Evolutionary conservation across 2,888 invertebrate genomes (phyloP), one percentile per base, ranked within the genome.

Genomic region (Caenorhabditis doughertyi): DNA sequence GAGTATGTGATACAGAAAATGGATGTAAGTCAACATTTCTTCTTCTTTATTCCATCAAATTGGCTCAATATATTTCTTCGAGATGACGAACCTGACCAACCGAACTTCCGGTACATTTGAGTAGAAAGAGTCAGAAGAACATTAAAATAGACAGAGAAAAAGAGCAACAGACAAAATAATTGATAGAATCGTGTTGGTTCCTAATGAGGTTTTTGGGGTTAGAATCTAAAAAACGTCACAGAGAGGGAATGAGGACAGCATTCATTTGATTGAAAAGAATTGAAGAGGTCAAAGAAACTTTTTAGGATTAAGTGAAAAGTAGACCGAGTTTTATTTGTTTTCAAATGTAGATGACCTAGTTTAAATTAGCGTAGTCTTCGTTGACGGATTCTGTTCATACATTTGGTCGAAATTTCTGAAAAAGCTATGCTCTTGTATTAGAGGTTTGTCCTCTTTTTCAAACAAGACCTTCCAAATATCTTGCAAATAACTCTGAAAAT

Each of bases 1-100:
- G 85, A 53, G 84, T 83, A n/a, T 88, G 88, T 60, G 85, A 88
- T 47, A 85, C 84, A 27, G 85, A 87, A 18, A 77, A 67, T 13
- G 88, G 88, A 68, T 84, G 88, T 87, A 49, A 84, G 86, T 87
- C 51, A 51, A 51, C 25, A 25, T 51, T 39, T 42, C 18, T 27
- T 16, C 29, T 16, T 47, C 8, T 49, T 64, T 64, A n/a, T n/a
- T 42, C 67, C 18, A 49, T 18, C n/a, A 27, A 49, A 74, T 74
- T 74, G 67, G 65, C 67, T 74, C 56, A 74, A 74, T 67, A 58
- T 39, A 21, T 18, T 62, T 25, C 23, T 51, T 7, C 9, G 13
- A 27, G 35, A 16, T 8, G 27, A 9, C 8, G 39, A 60, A 51
- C 71, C 55, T 49, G 35, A 35, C 18, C 58, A 16, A 71, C 64